Evolutionary conservation across 2,113 vertebrate genomes (phyloP), one percentile per base, ranked within the genome.

Genomic region (Cepphus grylle): DNA sequence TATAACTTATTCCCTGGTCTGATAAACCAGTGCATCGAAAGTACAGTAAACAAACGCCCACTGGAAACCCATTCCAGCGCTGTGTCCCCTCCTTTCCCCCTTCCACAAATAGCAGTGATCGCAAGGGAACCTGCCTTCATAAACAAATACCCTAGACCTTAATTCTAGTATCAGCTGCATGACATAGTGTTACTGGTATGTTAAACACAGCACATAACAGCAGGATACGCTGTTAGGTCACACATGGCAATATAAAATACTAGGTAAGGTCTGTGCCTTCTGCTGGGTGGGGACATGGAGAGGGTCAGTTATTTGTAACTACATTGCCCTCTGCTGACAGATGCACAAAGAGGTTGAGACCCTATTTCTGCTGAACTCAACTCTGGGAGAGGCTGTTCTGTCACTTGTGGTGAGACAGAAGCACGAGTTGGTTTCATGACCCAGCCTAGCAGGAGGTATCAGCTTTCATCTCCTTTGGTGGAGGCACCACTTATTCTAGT

Each of bases 301-400:
- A 9, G 6, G 86, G 83, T 76, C 81, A 50, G 32, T 94, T 93
- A 50, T 76, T 96, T 94, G 96, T 93, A 95, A 59, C 89, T 93
- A 95, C 93, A 94, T 94, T 97, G 96, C 97, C 97, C 97, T 95
- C 97, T 97, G 71, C 96, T 94, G 97, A 96, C 94, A 88, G 65
- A 88, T 12, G 55, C 45, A 82, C 86, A 84, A 65, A 36, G 95
- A 81, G 88, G 42, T 88, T 70, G 78, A 70, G 81, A 72, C 87
- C 84, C 69, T 93, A 15, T 47, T 76, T 66, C 52, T 69, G 26
- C 29, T 21, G 82, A 30, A 7, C 43, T 70, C 19, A 10, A 4
- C 25, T 6, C 1, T 0, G 15, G n/a, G 19, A 65, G 38, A 49
- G 19, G 18, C 50, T 65, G 38, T 56, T 15, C 26, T 27, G 76